These are phyloP conservation scores for Amorpha juglandis DNA, from an alignment of 2,888 invertebrate species.

Conservation along the genomic window DNA sequence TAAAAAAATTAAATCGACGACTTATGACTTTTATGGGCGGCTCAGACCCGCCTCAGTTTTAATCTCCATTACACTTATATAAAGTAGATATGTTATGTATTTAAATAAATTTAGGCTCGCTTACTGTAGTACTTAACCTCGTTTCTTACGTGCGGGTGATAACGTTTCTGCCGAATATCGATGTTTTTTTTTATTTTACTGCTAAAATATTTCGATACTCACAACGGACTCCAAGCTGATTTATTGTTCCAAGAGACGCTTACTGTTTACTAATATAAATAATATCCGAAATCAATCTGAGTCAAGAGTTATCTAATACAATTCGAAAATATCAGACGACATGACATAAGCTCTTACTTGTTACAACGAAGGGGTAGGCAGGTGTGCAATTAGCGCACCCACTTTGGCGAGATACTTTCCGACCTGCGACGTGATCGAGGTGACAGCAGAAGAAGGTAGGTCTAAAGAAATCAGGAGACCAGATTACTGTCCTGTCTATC, in stretches of 20 bases:
- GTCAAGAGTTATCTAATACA: no score
- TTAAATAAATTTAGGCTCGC: constrained; percentile 23
- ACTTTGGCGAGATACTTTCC: no score
- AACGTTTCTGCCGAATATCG: constrained; percentile 32
- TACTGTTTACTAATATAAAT: neutral
- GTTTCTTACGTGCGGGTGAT: constrained; percentile 39
- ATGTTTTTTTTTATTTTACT: neutral
- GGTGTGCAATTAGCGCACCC: no score
- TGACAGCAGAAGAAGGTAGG: no score
- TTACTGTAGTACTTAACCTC: constrained; percentile 27
- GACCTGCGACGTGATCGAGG: no score
- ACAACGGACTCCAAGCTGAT: neutral
- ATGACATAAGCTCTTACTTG: no score
- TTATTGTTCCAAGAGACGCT: no score
- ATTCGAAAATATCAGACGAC: no score
- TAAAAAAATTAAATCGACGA: constrained; percentile 6
- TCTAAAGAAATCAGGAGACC: no score
- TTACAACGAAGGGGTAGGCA: no score
- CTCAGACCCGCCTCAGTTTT: constrained; percentile 3
- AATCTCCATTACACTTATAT: constrained; percentile 24
- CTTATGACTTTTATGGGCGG: constrained; percentile 5
- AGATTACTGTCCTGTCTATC: no score
- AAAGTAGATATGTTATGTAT: constrained; percentile 26
- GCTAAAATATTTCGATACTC: constrained; percentile 15
- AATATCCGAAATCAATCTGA: no score